Evolutionary conservation across 1,140 invertebrate species (phyloP), one percentile per base, ranked within the genome.

Genomic region (Holcopasites calliopsidis): DNA sequence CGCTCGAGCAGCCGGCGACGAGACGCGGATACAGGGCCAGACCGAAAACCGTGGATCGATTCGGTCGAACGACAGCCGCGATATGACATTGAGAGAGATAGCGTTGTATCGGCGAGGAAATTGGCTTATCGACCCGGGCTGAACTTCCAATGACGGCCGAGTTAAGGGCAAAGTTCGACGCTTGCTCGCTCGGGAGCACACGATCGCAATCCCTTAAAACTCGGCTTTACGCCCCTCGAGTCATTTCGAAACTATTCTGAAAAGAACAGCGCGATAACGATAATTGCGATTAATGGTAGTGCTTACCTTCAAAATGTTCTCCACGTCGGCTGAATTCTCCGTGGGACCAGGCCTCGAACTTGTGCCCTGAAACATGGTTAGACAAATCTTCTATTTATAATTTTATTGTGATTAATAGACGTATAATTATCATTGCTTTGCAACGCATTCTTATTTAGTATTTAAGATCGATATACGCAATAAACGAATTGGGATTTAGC

Each of bases 241-340:
- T 31, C 13, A 4, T 13, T 11, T 49, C 11, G 18, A n/a, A 26
- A 13, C n/a, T n/a, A 52, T 52, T 13, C 5, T 1, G 23, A 11
- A 26, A 28, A 52, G 16, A 28, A 28, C 13, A n/a, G 44, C 44
- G 1, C 16, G 50, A 52, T 52, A 52, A 28, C 3, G 23, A 10
- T 52, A 28, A 52, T 52, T 52, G 50, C 0, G 10, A 52, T 52
- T 28, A 13, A 16, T 18, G 1, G 7, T 35, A 2, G 0, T n/a
- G 7, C 77, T 87, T 69, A 90, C 88, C 86, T 90, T 90, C 40
- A 90, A 42, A 73, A 90, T 90, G 49, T 85, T 86, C n/a, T 90
- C 88, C 52, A 90, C 72, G n/a, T 90, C 87, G 3, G 83, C 71
- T 0, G 85, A 70, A 33, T 80, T 88, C n/a, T 89, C 88, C 31